A percentile compares a stretch with the other conserved stretches of the same genome.
Conservation (phyloP, 2,797 vertebrate genomes). For the Sebastes minor region DNA sequence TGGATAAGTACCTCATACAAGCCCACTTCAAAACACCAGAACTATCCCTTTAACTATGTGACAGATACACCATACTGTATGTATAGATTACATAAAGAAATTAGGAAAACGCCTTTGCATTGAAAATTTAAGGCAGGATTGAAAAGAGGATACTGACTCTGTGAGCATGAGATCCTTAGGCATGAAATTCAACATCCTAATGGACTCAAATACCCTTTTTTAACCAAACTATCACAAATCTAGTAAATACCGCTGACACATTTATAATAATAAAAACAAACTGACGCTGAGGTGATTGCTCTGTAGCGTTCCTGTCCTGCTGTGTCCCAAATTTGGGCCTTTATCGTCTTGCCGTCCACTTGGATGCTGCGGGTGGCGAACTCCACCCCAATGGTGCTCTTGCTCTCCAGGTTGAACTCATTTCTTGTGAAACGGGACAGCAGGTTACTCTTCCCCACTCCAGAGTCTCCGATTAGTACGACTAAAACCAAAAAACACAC, state of each 20-base stretch:
- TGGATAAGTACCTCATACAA: too few species aligned
- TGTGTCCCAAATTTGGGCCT: constrained; percentile 98
- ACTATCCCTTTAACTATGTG: too few species aligned
- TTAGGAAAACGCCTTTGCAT: background rate
- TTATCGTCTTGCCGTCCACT: constrained; percentile 97
- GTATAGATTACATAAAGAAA: background rate
- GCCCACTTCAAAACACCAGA: too few species aligned
- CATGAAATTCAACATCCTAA: background rate
- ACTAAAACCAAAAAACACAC: constrained; percentile 74
- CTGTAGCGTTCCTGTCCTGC: constrained; percentile 97
- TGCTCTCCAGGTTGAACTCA: constrained; percentile 98
- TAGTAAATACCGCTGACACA: background rate
- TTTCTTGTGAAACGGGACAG: constrained; percentile 97
- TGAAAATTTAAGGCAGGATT: background rate
- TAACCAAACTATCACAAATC: background rate
- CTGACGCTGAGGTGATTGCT: constrained; percentile 97
- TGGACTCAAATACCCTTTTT: background rate
- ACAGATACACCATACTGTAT: background rate
- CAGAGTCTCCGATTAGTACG: constrained; percentile 95
- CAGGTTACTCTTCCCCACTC: constrained; percentile 97
- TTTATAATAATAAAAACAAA: constrained; percentile 12
- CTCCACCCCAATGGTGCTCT: constrained; percentile 98
- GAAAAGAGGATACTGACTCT: background rate
- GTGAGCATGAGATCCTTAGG: background rate
- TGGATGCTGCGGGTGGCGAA: constrained; percentile 98